Conservation (phyloP, 2,797 vertebrate species). For the Syndactyla subalaris region DNA sequence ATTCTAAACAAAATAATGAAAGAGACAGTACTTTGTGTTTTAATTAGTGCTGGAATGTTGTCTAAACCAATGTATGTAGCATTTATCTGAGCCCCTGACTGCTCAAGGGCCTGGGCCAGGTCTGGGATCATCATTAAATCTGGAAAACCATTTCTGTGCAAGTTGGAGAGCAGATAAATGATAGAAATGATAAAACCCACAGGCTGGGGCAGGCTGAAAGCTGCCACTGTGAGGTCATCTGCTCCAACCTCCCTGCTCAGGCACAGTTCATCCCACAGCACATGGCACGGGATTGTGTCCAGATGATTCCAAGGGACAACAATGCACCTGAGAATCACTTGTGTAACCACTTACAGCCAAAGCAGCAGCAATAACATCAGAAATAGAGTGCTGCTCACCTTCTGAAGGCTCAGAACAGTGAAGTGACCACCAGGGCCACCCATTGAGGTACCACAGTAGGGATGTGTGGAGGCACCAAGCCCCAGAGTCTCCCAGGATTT, state of each 20-base stretch:
- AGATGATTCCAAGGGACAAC: background rate
- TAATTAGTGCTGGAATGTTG: background rate
- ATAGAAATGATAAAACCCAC: background rate
- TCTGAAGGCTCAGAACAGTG: rapidly evolving
- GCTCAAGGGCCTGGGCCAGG: background rate
- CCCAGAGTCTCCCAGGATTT: background rate
- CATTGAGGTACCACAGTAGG: rapidly evolving
- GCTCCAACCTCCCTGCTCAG: background rate
- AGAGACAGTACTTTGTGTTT: background rate
- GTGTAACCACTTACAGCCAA: background rate
- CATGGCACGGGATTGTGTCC: background rate
- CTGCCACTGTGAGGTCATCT: background rate
- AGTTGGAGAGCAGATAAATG: background rate
- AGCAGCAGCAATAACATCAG: background rate
- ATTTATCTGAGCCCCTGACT: rapidly evolving
- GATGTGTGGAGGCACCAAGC: background rate
- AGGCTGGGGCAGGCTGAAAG: background rate
- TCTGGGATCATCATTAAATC: background rate
- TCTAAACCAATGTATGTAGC: rapidly evolving
- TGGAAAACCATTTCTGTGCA: background rate
- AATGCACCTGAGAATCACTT: background rate
- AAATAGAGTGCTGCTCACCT: rapidly evolving
- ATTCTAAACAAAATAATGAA: background rate
- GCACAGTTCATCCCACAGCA: background rate
- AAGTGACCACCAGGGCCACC: rapidly evolving